Percentiles rank a stretch among this genome's conserved stretches.
Conservation (phyloP, 2,113 vertebrate species). For the Butorides virescens region DNA sequence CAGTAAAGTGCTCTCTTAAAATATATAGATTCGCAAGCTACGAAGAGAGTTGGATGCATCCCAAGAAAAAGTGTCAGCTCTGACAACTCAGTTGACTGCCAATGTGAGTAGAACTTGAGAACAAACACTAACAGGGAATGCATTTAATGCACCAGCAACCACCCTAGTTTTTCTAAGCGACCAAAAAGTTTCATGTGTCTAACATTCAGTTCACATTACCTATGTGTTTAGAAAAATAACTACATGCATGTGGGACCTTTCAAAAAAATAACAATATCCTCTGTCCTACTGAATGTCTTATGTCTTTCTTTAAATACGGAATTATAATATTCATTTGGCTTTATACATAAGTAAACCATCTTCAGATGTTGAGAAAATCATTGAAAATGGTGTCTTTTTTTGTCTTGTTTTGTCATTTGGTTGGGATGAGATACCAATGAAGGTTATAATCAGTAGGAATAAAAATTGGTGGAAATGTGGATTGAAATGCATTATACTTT, state of each 20-base stretch:
- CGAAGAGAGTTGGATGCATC: conserved; percentile 94
- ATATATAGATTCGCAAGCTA: conserved; percentile 89
- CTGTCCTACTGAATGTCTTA: not conserved
- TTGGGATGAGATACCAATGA: not conserved
- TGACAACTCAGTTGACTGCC: conserved; percentile 95
- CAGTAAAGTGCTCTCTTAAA: conserved; percentile 3
- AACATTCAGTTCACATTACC: accelerated
- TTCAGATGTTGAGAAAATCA: not conserved
- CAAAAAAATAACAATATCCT: not conserved
- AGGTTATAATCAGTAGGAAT: not conserved
- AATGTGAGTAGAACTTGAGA: conserved; percentile 82
- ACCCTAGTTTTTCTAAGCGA: not conserved
- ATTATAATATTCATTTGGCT: not conserved
- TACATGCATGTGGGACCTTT: not conserved
- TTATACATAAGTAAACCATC: not conserved
- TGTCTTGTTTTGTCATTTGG: not conserved
- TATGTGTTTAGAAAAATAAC: not conserved
- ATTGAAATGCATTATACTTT: not conserved
- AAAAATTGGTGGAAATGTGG: not conserved
- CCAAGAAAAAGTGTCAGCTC: conserved; percentile 96
- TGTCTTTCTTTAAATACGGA: not conserved
- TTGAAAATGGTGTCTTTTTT: not conserved
- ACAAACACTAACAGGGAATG: not conserved
- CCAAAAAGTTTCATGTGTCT: not conserved
- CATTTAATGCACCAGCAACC: not conserved